Percentiles rank a stretch among this genome's conserved stretches.
Evolutionary conservation across 2,888 invertebrate genomes (phyloP).

Genomic region (Hydroisotoma schaefferi): DNA sequence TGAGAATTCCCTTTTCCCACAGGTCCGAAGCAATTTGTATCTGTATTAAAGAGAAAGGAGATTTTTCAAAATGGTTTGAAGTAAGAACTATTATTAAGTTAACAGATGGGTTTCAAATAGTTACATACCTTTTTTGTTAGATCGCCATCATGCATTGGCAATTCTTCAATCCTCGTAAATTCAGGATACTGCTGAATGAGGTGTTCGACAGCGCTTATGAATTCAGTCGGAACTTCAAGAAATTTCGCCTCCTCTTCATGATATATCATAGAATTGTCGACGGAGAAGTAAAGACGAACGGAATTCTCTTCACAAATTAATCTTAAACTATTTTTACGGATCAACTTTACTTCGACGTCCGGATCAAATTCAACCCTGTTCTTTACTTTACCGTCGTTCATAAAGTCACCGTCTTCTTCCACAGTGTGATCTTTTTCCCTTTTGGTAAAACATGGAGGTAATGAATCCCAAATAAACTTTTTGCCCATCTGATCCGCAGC

Average conservation of each 20-base stretch:
- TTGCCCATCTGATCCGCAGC: constrained; percentile 81
- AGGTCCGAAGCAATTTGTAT: constrained; percentile 65
- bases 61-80: constrained; percentile 14
- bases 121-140: constrained; percentile 62
- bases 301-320: constrained; percentile 50
- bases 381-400: constrained; percentile 63
- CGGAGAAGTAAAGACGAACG: constrained; percentile 70
- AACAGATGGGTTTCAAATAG: too few relatives aligned
- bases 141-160: constrained; percentile 61
- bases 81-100: too few relatives aligned
- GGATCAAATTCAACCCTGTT: constrained; percentile 63
- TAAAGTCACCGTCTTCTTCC: constrained; percentile 67
- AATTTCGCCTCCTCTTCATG: constrained; percentile 75
- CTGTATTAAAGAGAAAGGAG: constrained; percentile 49
- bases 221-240: constrained; percentile 67
- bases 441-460: constrained; percentile 75
- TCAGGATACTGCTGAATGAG: constrained; percentile 73
- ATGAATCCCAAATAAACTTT: constrained; percentile 75
- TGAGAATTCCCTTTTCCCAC: constrained; percentile 78
- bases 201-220: constrained; percentile 66
- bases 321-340: constrained; percentile 39
- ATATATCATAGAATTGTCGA: constrained; percentile 75
- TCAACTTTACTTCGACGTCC: constrained; percentile 57
- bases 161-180: constrained; percentile 66
- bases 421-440: constrained; percentile 67